Percentiles rank a stretch among this genome's conserved stretches.
phyloP scores from a whole-genome alignment of 2,797 vertebrate species.

The Halcyon chelicuti region DNA sequence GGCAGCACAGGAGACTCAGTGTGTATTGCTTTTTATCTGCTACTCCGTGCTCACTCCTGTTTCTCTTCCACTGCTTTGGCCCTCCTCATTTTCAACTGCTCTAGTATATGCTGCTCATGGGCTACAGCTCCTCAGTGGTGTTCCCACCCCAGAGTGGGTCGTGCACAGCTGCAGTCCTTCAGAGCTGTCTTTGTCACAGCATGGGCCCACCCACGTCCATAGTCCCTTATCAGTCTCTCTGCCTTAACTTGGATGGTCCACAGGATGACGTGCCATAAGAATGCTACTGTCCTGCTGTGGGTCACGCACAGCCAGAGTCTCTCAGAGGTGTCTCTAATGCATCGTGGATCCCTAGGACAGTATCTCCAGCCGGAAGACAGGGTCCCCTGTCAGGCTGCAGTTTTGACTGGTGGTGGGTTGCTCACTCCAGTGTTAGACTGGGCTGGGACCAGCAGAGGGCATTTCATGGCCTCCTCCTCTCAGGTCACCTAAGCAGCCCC shows the following conservation, averaged over 20 bases:
- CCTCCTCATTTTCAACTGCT: background rate
- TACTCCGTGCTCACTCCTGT: background rate
- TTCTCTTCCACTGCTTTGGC: background rate
- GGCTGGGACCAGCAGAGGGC: no score
- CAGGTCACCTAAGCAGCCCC: background rate
- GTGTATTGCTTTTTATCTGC: background rate
- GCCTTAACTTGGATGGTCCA: background rate
- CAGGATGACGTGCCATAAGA: background rate
- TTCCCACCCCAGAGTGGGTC: rapidly evolving
- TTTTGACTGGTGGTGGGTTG: background rate
- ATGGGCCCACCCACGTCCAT: background rate
- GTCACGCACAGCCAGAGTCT: background rate
- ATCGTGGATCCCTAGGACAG: rapidly evolving
- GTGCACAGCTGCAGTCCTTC: background rate
- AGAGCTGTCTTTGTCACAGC: background rate
- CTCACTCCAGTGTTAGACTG: background rate
- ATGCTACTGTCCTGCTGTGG: background rate
- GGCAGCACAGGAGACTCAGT: background rate
- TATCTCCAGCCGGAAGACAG: background rate
- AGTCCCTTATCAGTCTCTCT: background rate
- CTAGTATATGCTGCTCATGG: rapidly evolving
- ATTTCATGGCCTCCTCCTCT: background rate
- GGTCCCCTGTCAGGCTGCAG: background rate
- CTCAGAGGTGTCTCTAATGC: rapidly evolving
- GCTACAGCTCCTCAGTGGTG: background rate